These are phyloP conservation scores for Dastarcus helophoroides DNA, from an alignment of 2,888 invertebrate genomes.

Conservation along the genomic window DNA sequence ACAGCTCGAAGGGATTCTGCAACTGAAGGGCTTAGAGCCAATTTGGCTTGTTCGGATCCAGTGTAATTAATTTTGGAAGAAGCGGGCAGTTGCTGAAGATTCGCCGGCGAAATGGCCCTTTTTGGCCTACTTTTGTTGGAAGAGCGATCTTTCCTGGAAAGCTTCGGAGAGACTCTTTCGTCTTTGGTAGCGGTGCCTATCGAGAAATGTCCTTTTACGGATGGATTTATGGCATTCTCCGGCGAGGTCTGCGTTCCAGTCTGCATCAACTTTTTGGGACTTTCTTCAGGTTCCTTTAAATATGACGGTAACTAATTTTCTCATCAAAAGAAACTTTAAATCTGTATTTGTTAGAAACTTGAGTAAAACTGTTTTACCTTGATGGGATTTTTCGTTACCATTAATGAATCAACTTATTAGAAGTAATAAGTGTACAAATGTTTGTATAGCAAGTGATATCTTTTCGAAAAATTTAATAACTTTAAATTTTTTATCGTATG, in stretches of 20 bases:
- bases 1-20: constrained; percentile 88
- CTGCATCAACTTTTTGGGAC: constrained; percentile 42
- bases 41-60: constrained; percentile 53
- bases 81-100: constrained; percentile 33
- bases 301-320: neutral
- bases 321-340: no score
- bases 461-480: no score
- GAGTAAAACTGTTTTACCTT: no score
- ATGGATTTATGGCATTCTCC: constrained; percentile 35
- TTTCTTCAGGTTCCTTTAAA: constrained; percentile 28
- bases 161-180: constrained; percentile 45
- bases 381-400: no score
- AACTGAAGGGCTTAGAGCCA: constrained; percentile 83
- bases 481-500: no score
- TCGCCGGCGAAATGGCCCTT: constrained; percentile 36
- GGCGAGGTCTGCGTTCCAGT: constrained; percentile 64
- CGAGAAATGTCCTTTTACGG: constrained; percentile 44
- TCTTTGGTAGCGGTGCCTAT: constrained; percentile 46
- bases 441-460: no score
- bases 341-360: no score
- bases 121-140: constrained; percentile 39
- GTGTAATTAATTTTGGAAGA: constrained; percentile 30
- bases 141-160: constrained; percentile 43
- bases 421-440: no score
- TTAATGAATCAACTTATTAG: no score